Percentiles rank a stretch among this genome's conserved stretches.
phyloP scores from a whole-genome alignment of 2,888 invertebrate species.

The Philhelius pedissequus region DNA sequence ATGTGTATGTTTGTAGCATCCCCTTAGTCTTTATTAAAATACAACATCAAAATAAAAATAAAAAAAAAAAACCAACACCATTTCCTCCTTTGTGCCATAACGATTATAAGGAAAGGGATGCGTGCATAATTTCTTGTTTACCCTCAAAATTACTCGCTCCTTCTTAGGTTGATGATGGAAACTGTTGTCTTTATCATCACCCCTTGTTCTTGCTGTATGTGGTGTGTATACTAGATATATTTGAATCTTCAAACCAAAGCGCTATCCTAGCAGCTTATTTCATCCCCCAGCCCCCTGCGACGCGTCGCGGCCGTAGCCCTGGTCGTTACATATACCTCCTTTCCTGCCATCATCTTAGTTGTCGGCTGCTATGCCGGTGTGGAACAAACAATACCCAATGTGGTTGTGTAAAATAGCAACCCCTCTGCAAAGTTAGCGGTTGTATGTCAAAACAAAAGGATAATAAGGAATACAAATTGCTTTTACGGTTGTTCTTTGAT shows the following conservation, averaged over 20 bases:
- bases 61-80: constrained; percentile 36
- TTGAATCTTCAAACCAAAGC: constrained; percentile 22
- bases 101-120: constrained; percentile 38
- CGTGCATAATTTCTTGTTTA: constrained; percentile 69
- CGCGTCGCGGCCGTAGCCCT: too few relatives aligned
- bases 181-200: constrained; percentile 61
- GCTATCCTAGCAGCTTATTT: constrained; percentile 48
- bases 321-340: background rate
- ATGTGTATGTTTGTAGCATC: background rate
- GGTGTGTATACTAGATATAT: background rate
- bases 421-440: constrained; percentile 76
- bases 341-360: background rate
- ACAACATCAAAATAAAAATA: background rate
- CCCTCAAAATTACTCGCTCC: constrained; percentile 68
- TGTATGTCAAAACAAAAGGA: constrained; percentile 78
- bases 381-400: constrained; percentile 51
- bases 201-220: background rate
- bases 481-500: constrained; percentile 66
- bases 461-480: constrained; percentile 67
- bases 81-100: background rate
- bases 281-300: too few relatives aligned
- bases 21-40: constrained; percentile 9
- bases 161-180: constrained; percentile 45
- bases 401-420: constrained; percentile 56
- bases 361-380: background rate